These are phyloP conservation scores for Pachyramphus minor DNA, from an alignment of 2,113 vertebrate species.

Conservation along the genomic window DNA sequence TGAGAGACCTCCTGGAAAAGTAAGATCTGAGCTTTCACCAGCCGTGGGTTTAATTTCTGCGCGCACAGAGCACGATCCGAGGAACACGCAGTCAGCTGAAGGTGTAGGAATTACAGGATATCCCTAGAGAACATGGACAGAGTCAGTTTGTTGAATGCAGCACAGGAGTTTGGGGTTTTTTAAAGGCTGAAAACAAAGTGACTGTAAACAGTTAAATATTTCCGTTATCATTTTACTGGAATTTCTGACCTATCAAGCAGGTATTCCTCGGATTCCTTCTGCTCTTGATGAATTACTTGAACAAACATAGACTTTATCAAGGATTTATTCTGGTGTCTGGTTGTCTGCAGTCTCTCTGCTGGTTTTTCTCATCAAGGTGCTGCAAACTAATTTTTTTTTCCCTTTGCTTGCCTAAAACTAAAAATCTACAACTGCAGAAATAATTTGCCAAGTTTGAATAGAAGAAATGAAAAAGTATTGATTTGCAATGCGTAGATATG, in stretches of 20 bases:
- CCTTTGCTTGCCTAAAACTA: neutral
- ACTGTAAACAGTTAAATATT: neutral
- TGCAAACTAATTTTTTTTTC: neutral
- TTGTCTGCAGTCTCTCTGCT: neutral
- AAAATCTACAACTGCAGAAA: neutral
- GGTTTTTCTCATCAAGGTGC: neutral
- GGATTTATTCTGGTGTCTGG: neutral
- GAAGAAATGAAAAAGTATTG: neutral
- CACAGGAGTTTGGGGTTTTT: neutral
- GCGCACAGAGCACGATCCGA: neutral
- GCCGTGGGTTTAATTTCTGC: neutral
- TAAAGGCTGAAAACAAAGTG: neutral
- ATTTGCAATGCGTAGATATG: neutral
- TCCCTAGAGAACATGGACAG: accelerated
- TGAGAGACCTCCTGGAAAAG: neutral
- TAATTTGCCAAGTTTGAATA: neutral
- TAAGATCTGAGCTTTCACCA: accelerated
- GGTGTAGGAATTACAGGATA: neutral
- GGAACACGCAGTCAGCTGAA: neutral
- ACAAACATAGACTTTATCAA: neutral
- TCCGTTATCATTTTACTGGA: neutral
- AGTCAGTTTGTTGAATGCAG: neutral
- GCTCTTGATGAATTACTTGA: neutral
- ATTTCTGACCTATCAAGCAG: neutral
- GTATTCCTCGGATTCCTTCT: conserved; percentile 5